phyloP scores from a whole-genome alignment of 2,888 invertebrate genomes.

The Phyllotreta cruciferae region DNA sequence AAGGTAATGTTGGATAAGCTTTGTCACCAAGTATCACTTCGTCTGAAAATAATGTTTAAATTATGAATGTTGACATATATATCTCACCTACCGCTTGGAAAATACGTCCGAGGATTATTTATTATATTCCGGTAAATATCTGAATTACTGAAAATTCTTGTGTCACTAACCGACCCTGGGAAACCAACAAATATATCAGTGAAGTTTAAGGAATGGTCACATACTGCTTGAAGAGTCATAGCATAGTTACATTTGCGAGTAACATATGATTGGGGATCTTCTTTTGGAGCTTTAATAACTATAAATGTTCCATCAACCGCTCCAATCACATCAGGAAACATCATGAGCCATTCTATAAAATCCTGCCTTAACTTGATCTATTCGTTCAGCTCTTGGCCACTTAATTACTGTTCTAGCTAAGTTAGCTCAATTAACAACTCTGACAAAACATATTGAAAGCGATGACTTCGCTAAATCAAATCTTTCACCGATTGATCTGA shows the following conservation, averaged over 20 bases:
- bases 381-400: slow-evolving; percentile 30
- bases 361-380: too few species aligned
- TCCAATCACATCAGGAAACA: slow-evolving; percentile 37
- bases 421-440: slow-evolving; percentile 24
- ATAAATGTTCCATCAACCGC: slow-evolving; percentile 45
- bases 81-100: too few species aligned
- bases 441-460: slow-evolving; percentile 22
- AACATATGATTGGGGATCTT: slow-evolving; percentile 41
- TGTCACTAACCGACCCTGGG: slow-evolving; percentile 44
- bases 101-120: slow-evolving; percentile 14
- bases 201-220: slow-evolving; percentile 34
- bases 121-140: slow-evolving; percentile 36
- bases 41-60: too few species aligned
- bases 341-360: too few species aligned
- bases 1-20: slow-evolving; percentile 41
- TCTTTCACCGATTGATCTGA: slow-evolving; percentile 32
- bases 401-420: slow-evolving; percentile 19
- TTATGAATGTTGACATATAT: too few species aligned
- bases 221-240: slow-evolving; percentile 44
- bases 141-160: slow-evolving; percentile 44
- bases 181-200: slow-evolving; percentile 44
- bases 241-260: slow-evolving; percentile 43
- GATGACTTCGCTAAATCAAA: slow-evolving; percentile 29
- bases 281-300: slow-evolving; percentile 42
- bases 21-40: slow-evolving; percentile 46